A percentile compares a stretch with the other conserved stretches of the same genome.
phyloP scores from a whole-genome alignment of 2,113 vertebrate species.

The Dipodomys stephensi region DNA sequence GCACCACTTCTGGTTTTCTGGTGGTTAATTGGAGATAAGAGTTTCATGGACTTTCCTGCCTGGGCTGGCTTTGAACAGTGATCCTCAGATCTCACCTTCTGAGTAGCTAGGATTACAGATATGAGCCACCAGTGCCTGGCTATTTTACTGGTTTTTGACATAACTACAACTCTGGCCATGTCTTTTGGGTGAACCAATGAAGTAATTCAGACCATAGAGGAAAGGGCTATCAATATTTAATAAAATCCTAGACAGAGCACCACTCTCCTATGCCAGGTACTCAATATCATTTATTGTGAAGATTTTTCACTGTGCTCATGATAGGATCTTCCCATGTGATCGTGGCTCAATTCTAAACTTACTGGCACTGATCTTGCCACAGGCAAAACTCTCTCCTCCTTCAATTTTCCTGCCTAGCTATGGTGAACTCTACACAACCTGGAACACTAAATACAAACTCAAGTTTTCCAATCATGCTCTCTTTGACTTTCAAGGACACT shows the following conservation, averaged over 20 bases:
- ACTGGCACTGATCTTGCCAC: background rate
- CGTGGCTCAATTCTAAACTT: background rate
- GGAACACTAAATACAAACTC: background rate
- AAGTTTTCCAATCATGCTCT: background rate
- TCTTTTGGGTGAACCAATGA: background rate
- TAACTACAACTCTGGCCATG: background rate
- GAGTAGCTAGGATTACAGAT: too few species aligned
- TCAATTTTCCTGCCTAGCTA: background rate
- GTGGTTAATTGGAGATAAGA: too few species aligned
- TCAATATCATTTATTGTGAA: slow-evolving; percentile 15
- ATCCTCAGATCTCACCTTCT: too few species aligned
- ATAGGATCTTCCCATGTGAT: background rate
- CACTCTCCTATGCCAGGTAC: background rate
- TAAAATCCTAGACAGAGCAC: background rate
- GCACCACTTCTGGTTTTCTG: too few species aligned
- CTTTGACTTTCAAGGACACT: slow-evolving; percentile 8
- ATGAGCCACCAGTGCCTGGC: too few species aligned
- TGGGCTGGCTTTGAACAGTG: too few species aligned
- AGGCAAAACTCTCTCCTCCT: background rate
- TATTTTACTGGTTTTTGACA: background rate
- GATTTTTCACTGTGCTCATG: background rate
- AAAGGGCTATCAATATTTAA: background rate
- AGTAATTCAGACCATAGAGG: background rate
- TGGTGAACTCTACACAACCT: background rate
- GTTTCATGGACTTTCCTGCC: too few species aligned